Conservation (phyloP, 2,888 invertebrate genomes). For the Folsomia candida region DNA sequence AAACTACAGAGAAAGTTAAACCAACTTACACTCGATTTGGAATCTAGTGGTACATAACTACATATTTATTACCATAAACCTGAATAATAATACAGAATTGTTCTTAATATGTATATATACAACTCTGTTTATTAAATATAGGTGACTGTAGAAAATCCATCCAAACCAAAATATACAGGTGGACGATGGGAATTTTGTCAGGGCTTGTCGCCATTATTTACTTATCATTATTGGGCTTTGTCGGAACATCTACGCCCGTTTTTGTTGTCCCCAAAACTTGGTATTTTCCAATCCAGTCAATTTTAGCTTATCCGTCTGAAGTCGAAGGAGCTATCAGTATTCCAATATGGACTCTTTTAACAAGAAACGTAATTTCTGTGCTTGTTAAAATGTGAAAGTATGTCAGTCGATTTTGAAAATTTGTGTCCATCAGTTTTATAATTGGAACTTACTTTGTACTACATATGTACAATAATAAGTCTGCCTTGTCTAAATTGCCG, state of each 20-base stretch:
- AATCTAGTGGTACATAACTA: constrained; percentile 47
- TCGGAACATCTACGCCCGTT: constrained; percentile 42
- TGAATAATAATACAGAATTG: neutral
- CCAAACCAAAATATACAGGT: constrained; percentile 33
- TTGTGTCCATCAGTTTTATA: too few species aligned
- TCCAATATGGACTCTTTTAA: constrained; percentile 40
- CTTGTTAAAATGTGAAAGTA: constrained; percentile 6
- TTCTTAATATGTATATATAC: too few species aligned
- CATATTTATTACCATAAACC: too few species aligned
- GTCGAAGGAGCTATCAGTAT: constrained; percentile 47
- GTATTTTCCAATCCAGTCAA: constrained; percentile 39
- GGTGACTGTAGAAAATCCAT: constrained; percentile 35
- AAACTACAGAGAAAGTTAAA: constrained; percentile 56
- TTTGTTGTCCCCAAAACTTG: constrained; percentile 46
- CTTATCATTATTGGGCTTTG: constrained; percentile 28
- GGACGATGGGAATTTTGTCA: constrained; percentile 24
- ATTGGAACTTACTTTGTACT: too few species aligned
- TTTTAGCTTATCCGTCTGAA: constrained; percentile 47
- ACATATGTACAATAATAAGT: too few species aligned
- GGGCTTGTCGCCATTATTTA: constrained; percentile 30
- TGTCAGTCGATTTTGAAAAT: too few species aligned
- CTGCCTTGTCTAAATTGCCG: too few species aligned
- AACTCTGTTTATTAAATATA: constrained; percentile 23
- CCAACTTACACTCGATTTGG: constrained; percentile 52
- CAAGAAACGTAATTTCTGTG: constrained; percentile 29